phyloP scores from a whole-genome alignment of 2,888 invertebrate species.

The Polyommatus icarus region DNA sequence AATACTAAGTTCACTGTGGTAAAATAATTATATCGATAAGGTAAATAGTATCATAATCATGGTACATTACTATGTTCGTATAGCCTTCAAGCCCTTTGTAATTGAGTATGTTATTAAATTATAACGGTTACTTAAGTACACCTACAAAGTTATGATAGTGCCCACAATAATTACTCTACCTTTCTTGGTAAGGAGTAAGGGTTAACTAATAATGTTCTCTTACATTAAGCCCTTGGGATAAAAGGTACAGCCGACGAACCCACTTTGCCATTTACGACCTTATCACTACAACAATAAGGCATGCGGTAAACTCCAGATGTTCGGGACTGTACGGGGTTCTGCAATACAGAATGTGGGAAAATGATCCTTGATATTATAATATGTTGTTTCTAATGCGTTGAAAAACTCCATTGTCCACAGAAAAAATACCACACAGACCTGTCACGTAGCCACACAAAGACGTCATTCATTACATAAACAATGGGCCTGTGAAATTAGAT shows the following conservation, averaged over 20 bases:
- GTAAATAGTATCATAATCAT: no score
- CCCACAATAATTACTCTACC: not conserved
- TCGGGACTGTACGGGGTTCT: not conserved
- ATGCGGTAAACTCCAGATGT: not conserved
- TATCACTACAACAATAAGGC: no score
- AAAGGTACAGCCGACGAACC: not conserved
- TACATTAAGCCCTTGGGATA: not conserved
- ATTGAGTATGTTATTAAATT: no score
- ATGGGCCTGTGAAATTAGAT: constrained; percentile 65
- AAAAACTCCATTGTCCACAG: not conserved
- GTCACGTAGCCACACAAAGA: not conserved
- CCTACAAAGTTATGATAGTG: not conserved
- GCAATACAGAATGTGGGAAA: not conserved
- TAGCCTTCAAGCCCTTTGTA: no score
- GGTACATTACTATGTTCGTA: no score
- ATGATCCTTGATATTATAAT: not conserved
- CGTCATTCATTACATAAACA: constrained; percentile 45
- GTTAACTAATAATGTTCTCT: not conserved
- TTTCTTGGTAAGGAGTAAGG: not conserved
- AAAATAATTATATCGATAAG: no score
- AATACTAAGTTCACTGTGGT: no score
- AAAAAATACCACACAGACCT: not conserved
- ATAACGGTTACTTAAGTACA: not conserved
- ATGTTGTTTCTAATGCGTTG: not conserved
- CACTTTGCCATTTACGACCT: no score